Percentiles rank a stretch among this genome's conserved stretches.
phyloP scores from a whole-genome alignment of 2,888 invertebrate species.

The Drosophila nigricruria region DNA sequence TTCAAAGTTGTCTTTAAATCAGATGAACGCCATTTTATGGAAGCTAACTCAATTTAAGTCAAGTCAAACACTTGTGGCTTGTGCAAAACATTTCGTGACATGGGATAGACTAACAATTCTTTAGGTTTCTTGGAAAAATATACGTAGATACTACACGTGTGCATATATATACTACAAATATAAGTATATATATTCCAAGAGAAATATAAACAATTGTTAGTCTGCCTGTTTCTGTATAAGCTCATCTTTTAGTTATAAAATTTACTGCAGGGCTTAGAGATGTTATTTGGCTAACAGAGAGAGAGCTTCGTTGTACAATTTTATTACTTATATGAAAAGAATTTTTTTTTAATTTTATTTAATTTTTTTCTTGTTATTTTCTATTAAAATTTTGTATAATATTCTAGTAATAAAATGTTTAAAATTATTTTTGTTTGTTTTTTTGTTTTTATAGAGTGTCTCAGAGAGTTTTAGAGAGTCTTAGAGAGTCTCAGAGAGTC shows the following conservation, averaged over 20 bases:
- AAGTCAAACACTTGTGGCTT: constrained; percentile 4
- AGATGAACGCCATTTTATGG: not conserved
- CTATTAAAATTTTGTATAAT: too few species aligned
- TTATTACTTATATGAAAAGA: not conserved
- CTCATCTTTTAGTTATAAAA: not conserved
- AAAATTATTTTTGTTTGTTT: too few species aligned
- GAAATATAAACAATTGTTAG: not conserved
- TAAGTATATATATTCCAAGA: not conserved
- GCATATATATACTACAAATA: not conserved
- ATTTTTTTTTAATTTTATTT: not conserved
- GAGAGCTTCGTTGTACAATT: not conserved
- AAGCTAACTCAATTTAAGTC: not conserved
- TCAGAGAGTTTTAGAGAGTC: too few species aligned
- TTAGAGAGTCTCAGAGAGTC: too few species aligned
- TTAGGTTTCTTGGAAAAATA: too few species aligned
- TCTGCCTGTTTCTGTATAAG: not conserved
- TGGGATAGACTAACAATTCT: too few species aligned
- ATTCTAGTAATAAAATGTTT: too few species aligned
- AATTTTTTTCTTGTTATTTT: too few species aligned
- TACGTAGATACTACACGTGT: too few species aligned
- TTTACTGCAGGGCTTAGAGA: not conserved
- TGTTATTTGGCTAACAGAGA: not conserved
- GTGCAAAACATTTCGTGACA: not conserved
- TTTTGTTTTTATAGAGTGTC: too few species aligned
- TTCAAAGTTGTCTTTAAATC: not conserved